These are phyloP conservation scores for Strigops habroptila DNA, from an alignment of 2,113 vertebrate species.

Conservation along the genomic window DNA sequence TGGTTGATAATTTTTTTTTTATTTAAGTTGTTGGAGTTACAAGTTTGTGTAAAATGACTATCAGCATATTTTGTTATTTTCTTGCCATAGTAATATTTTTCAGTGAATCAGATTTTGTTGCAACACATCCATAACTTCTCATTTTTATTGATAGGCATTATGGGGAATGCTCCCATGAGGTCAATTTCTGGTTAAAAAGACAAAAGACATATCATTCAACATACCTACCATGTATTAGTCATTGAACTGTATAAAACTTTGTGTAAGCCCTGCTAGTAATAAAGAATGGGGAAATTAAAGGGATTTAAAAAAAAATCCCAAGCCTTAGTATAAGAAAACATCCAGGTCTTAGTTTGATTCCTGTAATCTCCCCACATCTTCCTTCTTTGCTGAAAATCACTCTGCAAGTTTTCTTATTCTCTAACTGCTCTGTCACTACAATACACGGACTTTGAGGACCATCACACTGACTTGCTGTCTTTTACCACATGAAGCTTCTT, in stretches of 20 bases:
- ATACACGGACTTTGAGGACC: neutral
- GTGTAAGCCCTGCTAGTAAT: neutral
- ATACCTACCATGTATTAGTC: neutral
- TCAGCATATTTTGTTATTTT: neutral
- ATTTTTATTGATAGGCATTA: neutral
- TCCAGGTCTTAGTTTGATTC: neutral
- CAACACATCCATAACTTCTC: neutral
- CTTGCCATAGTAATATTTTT: neutral
- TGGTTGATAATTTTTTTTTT: neutral
- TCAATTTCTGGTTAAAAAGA: constrained; percentile 37
- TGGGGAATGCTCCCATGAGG: neutral
- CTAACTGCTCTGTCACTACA: neutral
- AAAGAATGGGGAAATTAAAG: constrained; percentile 51
- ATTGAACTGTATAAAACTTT: constrained; percentile 6
- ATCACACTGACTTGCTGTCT: neutral
- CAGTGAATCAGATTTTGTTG: neutral
- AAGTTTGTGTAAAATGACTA: neutral
- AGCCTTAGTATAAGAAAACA: neutral
- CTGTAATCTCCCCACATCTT: neutral
- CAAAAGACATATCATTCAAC: constrained; percentile 10
- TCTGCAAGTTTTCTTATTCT: neutral
- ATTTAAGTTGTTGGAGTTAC: neutral
- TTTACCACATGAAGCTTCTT: neutral
- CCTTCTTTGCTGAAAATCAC: neutral
- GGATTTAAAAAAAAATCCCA: neutral